Base-by-base conservation (phyloP, 2,797 vertebrate species). In the Nothura maculosa region DNA sequence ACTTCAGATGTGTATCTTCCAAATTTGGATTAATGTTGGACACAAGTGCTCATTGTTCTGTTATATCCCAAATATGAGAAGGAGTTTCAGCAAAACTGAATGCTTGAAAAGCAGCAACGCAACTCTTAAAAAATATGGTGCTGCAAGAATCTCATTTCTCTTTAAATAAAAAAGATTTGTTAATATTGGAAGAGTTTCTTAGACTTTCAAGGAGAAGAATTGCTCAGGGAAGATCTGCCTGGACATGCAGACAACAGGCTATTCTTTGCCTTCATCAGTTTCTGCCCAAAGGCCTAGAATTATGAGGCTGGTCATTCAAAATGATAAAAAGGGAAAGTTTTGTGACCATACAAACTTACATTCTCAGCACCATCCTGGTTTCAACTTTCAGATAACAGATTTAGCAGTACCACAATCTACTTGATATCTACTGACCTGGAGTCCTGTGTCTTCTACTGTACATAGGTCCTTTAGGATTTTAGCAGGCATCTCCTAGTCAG, bases 331-430 rank as follows among this genome's bases (percentile, higher is more conserved):
- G 15, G 11, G 15, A 6, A 18, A 60, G 45, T 38, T 72, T 36
- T 63, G 12, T 32, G 61, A 80, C 27, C 69, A 13, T 13, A 4
- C n/a, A 27, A 38, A 18, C 38, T 90, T 40, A 43, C 72, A 6
- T 42, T 72, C 68, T 20, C 19, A 85, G 2, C 25, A 64, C 24
- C 8, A 58, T 3, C 17, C 85, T 27, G 64, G 14, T 70, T 87
- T 77, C 48, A 58, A 4, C 5, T 64, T 81, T 81, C 42, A 64
- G 27, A n/a, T 34, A 45, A 70, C 32, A 83, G 12, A 76, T 66
- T 66, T 30, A 1, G 5, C 57, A 0, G 0, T 38, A 30, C 40
- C 0, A 0, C 28, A 28, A 47, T 34, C 6, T 81, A 36, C 75
- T 83, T 67, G 43, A 67, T 3, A 32, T 61, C 60, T 85, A 21